Conservation (phyloP, 2,888 invertebrate species). For the Scotopteryx bipunctaria region DNA sequence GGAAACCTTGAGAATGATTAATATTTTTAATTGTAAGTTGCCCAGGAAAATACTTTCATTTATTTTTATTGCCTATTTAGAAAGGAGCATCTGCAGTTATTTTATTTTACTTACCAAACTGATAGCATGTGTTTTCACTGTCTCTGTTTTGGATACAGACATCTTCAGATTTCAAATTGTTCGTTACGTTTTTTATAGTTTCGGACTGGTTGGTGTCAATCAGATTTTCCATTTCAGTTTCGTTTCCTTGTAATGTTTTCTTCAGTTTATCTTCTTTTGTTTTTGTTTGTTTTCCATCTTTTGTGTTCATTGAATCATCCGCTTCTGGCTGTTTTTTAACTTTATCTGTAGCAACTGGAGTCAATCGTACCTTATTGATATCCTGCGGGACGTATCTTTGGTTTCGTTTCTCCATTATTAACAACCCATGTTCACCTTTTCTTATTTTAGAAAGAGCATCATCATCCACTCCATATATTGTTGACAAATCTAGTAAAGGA, state of each 20-base stretch:
- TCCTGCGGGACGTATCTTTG: slow-evolving; percentile 51
- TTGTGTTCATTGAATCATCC: neutral
- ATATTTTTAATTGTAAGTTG: no score
- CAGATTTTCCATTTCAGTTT: slow-evolving; percentile 16
- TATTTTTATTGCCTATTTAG: no score
- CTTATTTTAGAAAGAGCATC: slow-evolving; percentile 49
- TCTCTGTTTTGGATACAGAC: slow-evolving; percentile 52
- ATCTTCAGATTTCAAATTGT: slow-evolving; percentile 24
- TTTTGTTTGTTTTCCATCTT: neutral
- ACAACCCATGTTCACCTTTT: slow-evolving; percentile 52
- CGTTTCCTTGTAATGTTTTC: slow-evolving; percentile 1
- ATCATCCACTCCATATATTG: slow-evolving; percentile 64
- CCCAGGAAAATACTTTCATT: neutral
- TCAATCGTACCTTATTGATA: slow-evolving; percentile 32
- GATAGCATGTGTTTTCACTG: slow-evolving; percentile 57
- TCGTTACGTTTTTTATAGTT: neutral
- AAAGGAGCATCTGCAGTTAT: neutral
- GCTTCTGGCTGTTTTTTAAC: neutral
- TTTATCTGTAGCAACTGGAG: neutral
- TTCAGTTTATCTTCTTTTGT: neutral
- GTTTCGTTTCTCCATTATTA: slow-evolving; percentile 54
- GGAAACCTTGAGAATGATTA: slow-evolving; percentile 44
- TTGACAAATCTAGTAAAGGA: slow-evolving; percentile 64
- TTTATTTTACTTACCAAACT: slow-evolving; percentile 54
- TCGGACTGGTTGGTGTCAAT: slow-evolving; percentile 8